These are phyloP conservation scores for Sinhomidia bicolor DNA, from an alignment of 2,888 invertebrate species.

Conservation along the genomic window DNA sequence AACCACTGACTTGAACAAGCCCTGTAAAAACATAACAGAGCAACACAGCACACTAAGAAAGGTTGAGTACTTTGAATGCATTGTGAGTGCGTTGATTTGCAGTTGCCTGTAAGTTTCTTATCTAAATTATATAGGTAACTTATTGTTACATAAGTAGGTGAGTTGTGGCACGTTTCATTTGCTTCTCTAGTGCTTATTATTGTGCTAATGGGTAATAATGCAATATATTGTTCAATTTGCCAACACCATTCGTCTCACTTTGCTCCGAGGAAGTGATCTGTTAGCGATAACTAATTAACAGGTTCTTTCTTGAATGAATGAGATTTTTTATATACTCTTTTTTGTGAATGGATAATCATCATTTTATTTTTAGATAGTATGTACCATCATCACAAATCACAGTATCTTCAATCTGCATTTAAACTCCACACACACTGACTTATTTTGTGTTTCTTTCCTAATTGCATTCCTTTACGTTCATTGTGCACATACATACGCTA, in stretches of 20 bases:
- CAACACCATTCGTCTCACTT: constrained; percentile 40
- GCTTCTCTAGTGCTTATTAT: not conserved
- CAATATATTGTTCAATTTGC: not conserved
- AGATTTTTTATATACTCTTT: not conserved
- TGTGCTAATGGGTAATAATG: constrained; percentile 6
- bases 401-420: too few relatives aligned
- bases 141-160: not conserved
- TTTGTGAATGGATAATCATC: not conserved
- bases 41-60: too few relatives aligned
- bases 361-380: not conserved
- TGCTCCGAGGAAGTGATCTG: constrained; percentile 57
- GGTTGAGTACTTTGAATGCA: too few relatives aligned
- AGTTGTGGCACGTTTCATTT: constrained; percentile 12
- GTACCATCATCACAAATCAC: not conserved
- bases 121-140: not conserved
- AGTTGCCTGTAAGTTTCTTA: too few relatives aligned
- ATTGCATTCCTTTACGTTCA: too few relatives aligned
- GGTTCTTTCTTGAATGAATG: constrained; percentile 43
- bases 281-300: constrained; percentile 59
- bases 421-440: too few relatives aligned
- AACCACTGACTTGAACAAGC: too few relatives aligned
- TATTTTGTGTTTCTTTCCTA: too few relatives aligned
- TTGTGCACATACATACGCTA: too few relatives aligned
- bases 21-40: too few relatives aligned
- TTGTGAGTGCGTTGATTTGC: too few relatives aligned